Evolutionary conservation across 1,140 invertebrate species (phyloP), one percentile per base, ranked within the genome.

Genomic region (Drosophila guanche): DNA sequence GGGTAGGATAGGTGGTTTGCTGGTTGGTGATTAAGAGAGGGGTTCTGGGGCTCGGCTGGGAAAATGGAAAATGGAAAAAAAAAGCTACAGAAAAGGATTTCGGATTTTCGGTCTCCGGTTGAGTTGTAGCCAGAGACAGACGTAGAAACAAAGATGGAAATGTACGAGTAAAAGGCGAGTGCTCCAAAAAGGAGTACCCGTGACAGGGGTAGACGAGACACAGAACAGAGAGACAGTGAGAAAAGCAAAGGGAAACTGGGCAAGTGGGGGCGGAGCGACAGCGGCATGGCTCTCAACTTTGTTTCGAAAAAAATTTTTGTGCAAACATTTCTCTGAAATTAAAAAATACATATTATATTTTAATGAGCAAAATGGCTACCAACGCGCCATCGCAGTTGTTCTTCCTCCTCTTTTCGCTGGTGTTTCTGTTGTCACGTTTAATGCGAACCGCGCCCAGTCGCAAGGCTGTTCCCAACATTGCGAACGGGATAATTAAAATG

Each of bases 291-390:
- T 47, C 79, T 73, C 63, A 84, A 88, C 84, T 88, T 88, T 88
- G 85, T 89, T 89, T 89, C 85, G 80, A 80, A 85, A 59, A 59
- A 85, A 89, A 85, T 89, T 90, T 90, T 90, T 89, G 89, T 84
- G 89, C 83, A 90, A 90, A 90, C 89, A 90, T 90, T 90, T 90
- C 89, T 84, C 73, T 81, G 85, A 90, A 90, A 90, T 90, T 90
- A 90, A 90, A 88, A 90, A 90, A 90, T 90, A 89, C 81, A 90
- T 90, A 90, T 90, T 90, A 90, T 90, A 90, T 90, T 90, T 90
- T 90, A 90, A 90, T 90, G 89, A 90, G 89, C 85, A 90, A 90
- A 90, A 90, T 88, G 84, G 84, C 79, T 70, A 79, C 67, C 79
- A 20, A 37, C 43, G 54, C 8, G 33, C 33, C 33, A 37, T 37